A percentile compares a stretch with the other conserved stretches of the same genome.
Conservation (phyloP, 2,888 invertebrate genomes). For the Dynastes tityus region DNA sequence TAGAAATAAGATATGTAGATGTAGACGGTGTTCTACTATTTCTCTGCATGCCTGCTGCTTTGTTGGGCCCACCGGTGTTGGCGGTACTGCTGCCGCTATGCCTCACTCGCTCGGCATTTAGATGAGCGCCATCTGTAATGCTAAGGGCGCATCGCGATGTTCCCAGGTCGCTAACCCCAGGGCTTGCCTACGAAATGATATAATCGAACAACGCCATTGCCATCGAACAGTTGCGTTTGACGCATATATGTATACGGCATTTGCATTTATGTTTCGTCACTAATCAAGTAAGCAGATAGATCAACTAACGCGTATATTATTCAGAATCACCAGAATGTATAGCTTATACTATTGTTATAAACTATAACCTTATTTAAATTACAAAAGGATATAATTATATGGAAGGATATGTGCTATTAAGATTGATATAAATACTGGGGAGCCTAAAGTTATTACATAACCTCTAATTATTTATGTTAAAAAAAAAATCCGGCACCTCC, state of each 20-base stretch:
- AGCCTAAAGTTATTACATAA: too few relatives aligned
- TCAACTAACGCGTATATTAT: not conserved
- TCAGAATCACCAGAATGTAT: not conserved
- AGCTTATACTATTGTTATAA: too few relatives aligned
- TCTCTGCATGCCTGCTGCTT: constrained; percentile 30
- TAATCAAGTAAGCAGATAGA: constrained; percentile 47
- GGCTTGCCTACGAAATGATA: constrained; percentile 53
- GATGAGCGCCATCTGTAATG: constrained; percentile 61
- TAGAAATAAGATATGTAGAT: constrained; percentile 62
- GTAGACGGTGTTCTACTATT: constrained; percentile 54
- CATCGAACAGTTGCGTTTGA: constrained; percentile 52
- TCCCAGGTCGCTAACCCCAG: constrained; percentile 49
- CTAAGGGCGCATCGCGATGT: constrained; percentile 54
- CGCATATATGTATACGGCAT: constrained; percentile 51
- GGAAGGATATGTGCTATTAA: too few relatives aligned
- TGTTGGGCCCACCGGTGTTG: constrained; percentile 1
- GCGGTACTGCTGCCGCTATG: constrained; percentile 42
- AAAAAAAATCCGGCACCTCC: too few relatives aligned
- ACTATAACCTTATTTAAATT: too few relatives aligned
- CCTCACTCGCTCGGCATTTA: constrained; percentile 51
- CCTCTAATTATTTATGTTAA: too few relatives aligned
- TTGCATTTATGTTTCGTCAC: constrained; percentile 53
- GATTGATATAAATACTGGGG: too few relatives aligned
- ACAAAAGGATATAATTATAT: too few relatives aligned
- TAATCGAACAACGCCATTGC: constrained; percentile 56